Conservation (phyloP, 1,140 invertebrate species). For the Eueides isabella region DNA sequence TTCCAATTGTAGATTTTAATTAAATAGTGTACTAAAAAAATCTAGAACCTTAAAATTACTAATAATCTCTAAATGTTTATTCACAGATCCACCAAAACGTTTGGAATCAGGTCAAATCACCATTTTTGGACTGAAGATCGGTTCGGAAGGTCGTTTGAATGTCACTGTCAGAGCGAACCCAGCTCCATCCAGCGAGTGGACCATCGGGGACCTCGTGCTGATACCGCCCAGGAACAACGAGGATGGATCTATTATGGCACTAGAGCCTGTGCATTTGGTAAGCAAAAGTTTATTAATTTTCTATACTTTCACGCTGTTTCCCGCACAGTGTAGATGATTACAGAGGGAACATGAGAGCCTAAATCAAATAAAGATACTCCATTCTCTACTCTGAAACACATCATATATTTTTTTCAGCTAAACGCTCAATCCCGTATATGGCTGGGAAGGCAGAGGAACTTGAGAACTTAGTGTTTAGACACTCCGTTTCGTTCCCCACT, state of each 20-base stretch:
- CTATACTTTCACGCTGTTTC: not conserved
- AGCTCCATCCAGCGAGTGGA: conserved; percentile 85
- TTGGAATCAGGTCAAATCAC: conserved; percentile 79
- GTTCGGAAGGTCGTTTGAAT: conserved; percentile 85
- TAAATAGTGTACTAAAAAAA: not conserved
- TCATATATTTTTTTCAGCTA: no score
- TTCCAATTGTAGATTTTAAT: no score
- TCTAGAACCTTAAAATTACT: not conserved
- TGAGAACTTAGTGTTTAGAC: no score
- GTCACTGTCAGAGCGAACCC: conserved; percentile 88
- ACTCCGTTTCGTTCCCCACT: no score
- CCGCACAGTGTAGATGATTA: no score
- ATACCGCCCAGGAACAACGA: conserved; percentile 79
- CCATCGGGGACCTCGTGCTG: conserved; percentile 83
- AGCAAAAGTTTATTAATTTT: conserved; percentile 31
- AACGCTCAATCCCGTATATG: no score
- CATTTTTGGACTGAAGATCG: conserved; percentile 87
- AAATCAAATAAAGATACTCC: no score
- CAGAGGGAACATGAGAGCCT: no score
- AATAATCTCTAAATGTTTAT: conserved; percentile 38
- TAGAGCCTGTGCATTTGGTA: conserved; percentile 78
- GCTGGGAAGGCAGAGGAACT: no score
- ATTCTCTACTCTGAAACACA: no score
- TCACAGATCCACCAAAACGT: conserved; percentile 84
- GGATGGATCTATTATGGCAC: conserved; percentile 76